Base-by-base conservation (phyloP, 2,888 invertebrate species). In the Patella ulyssiponensis region DNA sequence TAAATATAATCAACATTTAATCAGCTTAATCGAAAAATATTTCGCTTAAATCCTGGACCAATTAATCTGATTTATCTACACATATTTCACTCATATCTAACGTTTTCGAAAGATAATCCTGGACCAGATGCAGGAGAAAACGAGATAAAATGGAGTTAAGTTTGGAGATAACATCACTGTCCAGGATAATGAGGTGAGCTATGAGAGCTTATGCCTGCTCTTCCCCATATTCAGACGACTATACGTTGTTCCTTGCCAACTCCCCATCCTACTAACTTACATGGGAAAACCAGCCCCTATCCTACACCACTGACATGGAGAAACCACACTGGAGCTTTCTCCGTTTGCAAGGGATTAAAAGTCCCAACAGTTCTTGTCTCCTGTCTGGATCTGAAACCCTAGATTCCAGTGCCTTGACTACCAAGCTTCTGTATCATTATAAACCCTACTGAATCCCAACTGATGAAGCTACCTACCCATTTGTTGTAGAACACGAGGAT, bases 401-500 rank as follows among this genome's bases (percentile, higher is more conserved):
- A 44, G 44, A 44, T 44, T 44, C 44, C 44, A 44, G 0, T 44
- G 7, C 44, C 44, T 33, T 33, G 4, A 33, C 33, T 33, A 27
- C 27, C 27, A 27, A 27, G 27, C 27, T 27, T 2, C 27, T 27
- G 27, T 3, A 33, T 33, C 33, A 2, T 33, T 3, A 33, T 4
- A 3, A 4, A 33, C 33, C 33, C 2, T 33, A 33, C 0, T 4
- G 33, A 33, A 33, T 33, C 33, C 33, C 33, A 44, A 7, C 5
- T 44, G 44, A 7, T 44, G 44, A 44, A 3, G 86, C 3, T 20
- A 83, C 89, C 79, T 83, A 94, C 95, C 95, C 95, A 95, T 95
- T 91, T 99, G 99, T 88, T 99, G 98, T 74, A 99, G 93, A 84
- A 99, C 97, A 79, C 98, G 94, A 0, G 99, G 99, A 93, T 99